phyloP scores from a whole-genome alignment of 1,140 invertebrate species.

The Caenorhabditis latens region DNA sequence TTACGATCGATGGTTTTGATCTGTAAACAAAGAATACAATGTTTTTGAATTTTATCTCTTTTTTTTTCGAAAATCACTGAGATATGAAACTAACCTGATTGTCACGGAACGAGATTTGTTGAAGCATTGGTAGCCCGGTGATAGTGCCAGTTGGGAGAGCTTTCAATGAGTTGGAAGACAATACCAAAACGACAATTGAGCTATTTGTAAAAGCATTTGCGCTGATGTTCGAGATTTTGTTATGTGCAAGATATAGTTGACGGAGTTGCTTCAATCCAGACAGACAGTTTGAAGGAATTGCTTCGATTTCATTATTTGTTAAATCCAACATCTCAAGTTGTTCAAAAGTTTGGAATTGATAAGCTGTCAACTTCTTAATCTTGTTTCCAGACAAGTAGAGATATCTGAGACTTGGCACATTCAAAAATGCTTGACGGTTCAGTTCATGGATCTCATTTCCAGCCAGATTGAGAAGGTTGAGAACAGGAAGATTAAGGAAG shows the following conservation, averaged over 20 bases:
- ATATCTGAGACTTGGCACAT: conserved; percentile 75
- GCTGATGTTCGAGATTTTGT: conserved; percentile 70
- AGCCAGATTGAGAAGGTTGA: conserved; percentile 75
- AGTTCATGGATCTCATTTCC: conserved; percentile 71
- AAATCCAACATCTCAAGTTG: conserved; percentile 76
- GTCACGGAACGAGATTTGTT: conserved; percentile 75
- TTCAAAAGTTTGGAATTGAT: conserved; percentile 74
- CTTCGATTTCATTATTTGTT: conserved; percentile 71
- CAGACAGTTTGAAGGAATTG: conserved; percentile 69
- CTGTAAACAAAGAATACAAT: conserved; percentile 62
- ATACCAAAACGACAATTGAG: conserved; percentile 71
- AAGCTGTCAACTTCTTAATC: conserved; percentile 66
- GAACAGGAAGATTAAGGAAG: conserved; percentile 76
- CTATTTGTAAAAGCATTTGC: conserved; percentile 73
- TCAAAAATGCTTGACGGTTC: conserved; percentile 76
- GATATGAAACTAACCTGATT: conserved; percentile 69
- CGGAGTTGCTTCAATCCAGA: conserved; percentile 69
- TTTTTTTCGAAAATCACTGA: not conserved
- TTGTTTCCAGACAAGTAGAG: conserved; percentile 75
- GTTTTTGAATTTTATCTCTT: too few relatives aligned
- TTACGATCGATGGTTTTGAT: conserved; percentile 72
- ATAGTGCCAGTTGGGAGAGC: conserved; percentile 70
- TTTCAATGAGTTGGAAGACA: conserved; percentile 70
- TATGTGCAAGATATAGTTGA: conserved; percentile 74
- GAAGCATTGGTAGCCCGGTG: conserved; percentile 67